These are phyloP conservation scores for Dolichomitus sp. DNA, from an alignment of 2,888 invertebrate genomes.

Conservation along the genomic window DNA sequence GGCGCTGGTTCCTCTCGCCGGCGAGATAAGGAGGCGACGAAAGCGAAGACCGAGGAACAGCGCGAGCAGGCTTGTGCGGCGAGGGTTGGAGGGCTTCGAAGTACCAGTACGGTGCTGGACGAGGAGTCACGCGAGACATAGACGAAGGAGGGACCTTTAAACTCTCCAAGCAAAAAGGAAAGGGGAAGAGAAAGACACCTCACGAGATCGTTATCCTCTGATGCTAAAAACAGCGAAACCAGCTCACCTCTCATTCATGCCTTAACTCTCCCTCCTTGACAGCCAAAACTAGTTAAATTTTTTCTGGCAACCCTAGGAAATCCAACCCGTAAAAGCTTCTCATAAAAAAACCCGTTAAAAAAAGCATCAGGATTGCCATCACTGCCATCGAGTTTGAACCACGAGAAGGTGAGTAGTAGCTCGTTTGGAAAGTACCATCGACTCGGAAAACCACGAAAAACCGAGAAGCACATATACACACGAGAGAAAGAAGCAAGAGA, in stretches of 20 bases:
- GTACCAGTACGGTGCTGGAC: conserved; percentile 18
- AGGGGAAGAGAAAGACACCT: conserved; percentile 24
- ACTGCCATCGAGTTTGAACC: conserved; percentile 39
- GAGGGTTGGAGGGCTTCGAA: conserved; percentile 71
- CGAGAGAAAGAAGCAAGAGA: conserved; percentile 16
- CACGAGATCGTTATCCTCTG: conserved; percentile 31
- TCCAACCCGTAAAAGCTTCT: neutral
- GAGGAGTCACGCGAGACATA: conserved; percentile 38
- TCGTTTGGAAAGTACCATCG: conserved; percentile 8
- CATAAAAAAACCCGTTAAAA: neutral
- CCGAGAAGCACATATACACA: conserved; percentile 2
- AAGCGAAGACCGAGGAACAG: conserved; percentile 61
- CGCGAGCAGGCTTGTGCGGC: conserved; percentile 53
- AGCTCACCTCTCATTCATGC: conserved; percentile 46
- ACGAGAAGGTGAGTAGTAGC: conserved; percentile 20
- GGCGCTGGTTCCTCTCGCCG: conserved; percentile 58
- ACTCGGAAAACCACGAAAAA: conserved; percentile 8
- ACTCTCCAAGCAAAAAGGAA: conserved; percentile 44
- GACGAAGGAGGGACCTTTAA: conserved; percentile 30
- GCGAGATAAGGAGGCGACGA: conserved; percentile 62
- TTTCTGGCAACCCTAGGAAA: neutral
- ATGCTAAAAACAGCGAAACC: conserved; percentile 25
- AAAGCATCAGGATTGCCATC: conserved; percentile 42
- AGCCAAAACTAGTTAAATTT: conserved; percentile 44
- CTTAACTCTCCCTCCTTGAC: conserved; percentile 54